Evolutionary conservation across 2,797 vertebrate genomes (phyloP).

Genomic region (Eulemur coronatus): DNA sequence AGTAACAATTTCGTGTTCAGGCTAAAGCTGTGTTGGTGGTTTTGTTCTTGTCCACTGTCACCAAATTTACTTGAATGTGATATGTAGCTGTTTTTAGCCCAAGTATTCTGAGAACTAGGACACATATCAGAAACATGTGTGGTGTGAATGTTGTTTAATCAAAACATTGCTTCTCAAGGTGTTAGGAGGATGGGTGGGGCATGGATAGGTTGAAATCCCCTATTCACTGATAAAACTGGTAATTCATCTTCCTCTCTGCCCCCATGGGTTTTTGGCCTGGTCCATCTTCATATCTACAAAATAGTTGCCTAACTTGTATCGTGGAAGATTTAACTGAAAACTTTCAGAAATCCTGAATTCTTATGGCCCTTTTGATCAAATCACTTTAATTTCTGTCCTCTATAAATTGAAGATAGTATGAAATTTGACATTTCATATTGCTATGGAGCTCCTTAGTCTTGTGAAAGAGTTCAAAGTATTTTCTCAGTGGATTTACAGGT

Average conservation of each 20-base stretch:
- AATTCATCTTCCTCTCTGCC: neutral
- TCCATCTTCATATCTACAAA: neutral
- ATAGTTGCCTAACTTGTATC: neutral
- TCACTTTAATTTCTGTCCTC: neutral
- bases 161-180: neutral
- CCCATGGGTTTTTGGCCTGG: neutral
- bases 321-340: neutral
- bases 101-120: neutral
- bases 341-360: neutral
- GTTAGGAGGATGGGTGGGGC: neutral
- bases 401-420: constrained; percentile 16
- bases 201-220: neutral
- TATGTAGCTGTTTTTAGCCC: neutral
- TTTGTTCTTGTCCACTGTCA: neutral
- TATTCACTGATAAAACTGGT: neutral
- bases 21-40: neutral
- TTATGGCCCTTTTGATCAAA: neutral
- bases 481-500: neutral
- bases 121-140: neutral
- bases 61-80: neutral
- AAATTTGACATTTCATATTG: neutral
- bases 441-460: neutral
- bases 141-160: neutral
- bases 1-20: neutral
- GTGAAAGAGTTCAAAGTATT: neutral